Evolutionary conservation across 2,113 vertebrate genomes (phyloP), one percentile per base, ranked within the genome.

Genomic region (Actenoides hombroni): DNA sequence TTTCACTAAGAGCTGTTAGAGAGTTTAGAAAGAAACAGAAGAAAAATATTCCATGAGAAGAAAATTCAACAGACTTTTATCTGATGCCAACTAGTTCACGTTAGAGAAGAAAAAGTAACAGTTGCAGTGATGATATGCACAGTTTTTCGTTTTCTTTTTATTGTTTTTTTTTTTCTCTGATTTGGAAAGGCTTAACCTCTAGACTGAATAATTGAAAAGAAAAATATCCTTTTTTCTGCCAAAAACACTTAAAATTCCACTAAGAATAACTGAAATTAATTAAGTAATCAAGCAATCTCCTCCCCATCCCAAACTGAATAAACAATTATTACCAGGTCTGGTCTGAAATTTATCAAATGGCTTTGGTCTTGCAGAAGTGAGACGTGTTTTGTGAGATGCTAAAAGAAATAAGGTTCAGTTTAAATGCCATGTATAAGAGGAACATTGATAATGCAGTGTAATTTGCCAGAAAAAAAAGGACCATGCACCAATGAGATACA

Each of bases 301-400:
- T 67, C 26, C 73, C 71, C 40, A 46, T 51, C 60, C 68, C 64
- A 75, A 74, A 75, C 0, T 51, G 75, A 95, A 90, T 53, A 79
- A 95, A 67, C 19, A 35, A 44, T 74, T 59, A 78, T 98, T 98
- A 97, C 97, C 97, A 73, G 79, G 93, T 92, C 91, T 96, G 57
- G 60, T 78, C 71, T 93, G 90, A 73, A 92, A n/a, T 91, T 86
- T 97, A 75, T 95, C 96, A 33, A 13, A 82, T 49, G 89, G 82
- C 69, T 91, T 97, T 48, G 97, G 96, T 97, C 97, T 97, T 76
- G 88, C 77, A 67, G 97, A 96, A 73, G 94, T 95, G 67, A 93
- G 80, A 42, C 9, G 95, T 51, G 92, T 59, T 95, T 94, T 97
- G 86, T 92, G 92, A 68, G 93, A 86, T 77, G 79, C 97, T 98